phyloP scores from a whole-genome alignment of 1,140 invertebrate genomes.

The Caenorhabditis tropicalis region DNA sequence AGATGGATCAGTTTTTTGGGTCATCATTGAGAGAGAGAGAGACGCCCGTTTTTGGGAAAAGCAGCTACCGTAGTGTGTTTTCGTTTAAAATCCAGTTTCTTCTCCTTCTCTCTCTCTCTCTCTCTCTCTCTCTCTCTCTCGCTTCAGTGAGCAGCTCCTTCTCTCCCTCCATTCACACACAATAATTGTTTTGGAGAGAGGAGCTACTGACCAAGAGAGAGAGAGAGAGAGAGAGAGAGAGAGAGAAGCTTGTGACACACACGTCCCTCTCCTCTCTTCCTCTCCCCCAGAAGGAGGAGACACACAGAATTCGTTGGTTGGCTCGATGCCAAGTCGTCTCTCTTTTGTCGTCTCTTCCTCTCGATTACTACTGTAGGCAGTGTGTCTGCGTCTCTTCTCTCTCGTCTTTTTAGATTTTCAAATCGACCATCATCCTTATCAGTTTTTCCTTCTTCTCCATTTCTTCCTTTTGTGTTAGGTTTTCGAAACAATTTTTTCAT shows the following conservation, averaged over 20 bases:
- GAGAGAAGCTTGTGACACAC: not conserved
- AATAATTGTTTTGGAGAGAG: not conserved
- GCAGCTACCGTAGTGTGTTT: too few relatives aligned
- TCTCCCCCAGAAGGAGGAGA: too few relatives aligned
- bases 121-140: too few relatives aligned
- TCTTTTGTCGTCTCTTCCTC: not conserved
- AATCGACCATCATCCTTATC: conserved; percentile 15
- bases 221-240: not conserved
- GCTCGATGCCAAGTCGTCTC: conserved; percentile 34
- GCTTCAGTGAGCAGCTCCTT: too few relatives aligned
- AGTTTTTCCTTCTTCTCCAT: not conserved
- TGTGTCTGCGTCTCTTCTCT: not conserved
- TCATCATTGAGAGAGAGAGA: too few relatives aligned
- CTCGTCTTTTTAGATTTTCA: not conserved
- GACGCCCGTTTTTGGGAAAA: too few relatives aligned
- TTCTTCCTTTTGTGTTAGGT: not conserved
- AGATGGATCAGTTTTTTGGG: too few relatives aligned
- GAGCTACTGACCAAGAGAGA: not conserved
- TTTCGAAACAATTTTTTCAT: not conserved
- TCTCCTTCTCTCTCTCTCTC: too few relatives aligned
- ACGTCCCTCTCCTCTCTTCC: too few relatives aligned
- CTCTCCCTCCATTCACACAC: too few relatives aligned
- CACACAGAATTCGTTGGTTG: conserved; percentile 5
- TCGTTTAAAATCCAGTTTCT: too few relatives aligned
- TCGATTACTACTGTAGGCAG: not conserved